Evolutionary conservation across 2,113 vertebrate species (phyloP).

Genomic region (Propithecus coquereli): DNA sequence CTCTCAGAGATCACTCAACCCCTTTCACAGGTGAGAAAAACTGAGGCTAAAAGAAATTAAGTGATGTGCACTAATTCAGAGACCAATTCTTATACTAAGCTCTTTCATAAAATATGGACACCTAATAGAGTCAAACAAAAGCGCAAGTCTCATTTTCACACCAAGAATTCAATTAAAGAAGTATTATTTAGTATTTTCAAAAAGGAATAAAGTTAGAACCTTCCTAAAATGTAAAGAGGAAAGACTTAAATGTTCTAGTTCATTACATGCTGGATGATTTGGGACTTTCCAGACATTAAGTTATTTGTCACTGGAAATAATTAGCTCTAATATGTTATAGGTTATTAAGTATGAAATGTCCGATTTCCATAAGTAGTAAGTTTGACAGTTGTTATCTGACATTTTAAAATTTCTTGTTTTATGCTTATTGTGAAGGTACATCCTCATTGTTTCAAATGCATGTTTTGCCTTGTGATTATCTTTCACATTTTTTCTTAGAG

Average conservation of each 20-base stretch:
- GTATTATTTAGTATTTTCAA: neutral
- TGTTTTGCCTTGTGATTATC: too few species aligned
- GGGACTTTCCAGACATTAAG: neutral
- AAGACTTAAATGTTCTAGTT: neutral
- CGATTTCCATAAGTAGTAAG: too few species aligned
- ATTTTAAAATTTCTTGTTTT: too few species aligned
- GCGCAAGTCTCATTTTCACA: neutral
- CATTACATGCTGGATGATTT: neutral
- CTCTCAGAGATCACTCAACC: neutral
- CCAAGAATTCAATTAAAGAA: neutral
- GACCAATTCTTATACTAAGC: neutral
- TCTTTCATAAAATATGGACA: constrained; percentile 21
- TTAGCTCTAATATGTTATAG: neutral
- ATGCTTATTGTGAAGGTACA: too few species aligned
- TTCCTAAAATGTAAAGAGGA: constrained; percentile 8
- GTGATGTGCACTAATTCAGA: neutral
- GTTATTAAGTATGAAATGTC: too few species aligned
- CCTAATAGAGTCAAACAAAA: constrained; percentile 24
- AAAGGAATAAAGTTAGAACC: neutral
- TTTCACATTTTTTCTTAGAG: too few species aligned
- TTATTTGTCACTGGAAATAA: neutral
- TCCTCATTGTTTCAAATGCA: too few species aligned
- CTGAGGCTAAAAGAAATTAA: constrained; percentile 16
- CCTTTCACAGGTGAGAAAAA: constrained; percentile 26
- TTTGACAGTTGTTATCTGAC: too few species aligned